phyloP scores from a whole-genome alignment of 2,113 vertebrate genomes.

The Petrocephalus microphthalmus region DNA sequence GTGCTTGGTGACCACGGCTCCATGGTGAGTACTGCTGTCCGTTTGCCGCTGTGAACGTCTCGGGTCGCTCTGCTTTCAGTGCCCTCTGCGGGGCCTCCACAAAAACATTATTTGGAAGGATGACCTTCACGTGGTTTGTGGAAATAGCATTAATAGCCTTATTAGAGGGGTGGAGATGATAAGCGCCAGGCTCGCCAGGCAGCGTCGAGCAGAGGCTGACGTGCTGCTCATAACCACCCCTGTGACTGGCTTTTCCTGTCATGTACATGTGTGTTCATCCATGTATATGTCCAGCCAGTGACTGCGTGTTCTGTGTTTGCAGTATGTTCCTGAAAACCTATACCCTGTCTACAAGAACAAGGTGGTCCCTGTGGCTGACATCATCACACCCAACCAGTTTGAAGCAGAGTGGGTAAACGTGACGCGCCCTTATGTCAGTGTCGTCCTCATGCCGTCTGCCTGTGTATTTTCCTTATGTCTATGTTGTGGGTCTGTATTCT shows the following conservation, averaged over 20 bases:
- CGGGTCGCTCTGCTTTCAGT: too few species aligned
- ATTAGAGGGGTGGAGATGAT: background rate
- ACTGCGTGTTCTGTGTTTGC: constrained; percentile 24
- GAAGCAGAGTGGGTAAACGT: constrained; percentile 89
- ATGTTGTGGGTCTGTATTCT: background rate
- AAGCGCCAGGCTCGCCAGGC: background rate
- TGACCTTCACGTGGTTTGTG: background rate
- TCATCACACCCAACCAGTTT: constrained; percentile 98
- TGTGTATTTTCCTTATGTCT: background rate
- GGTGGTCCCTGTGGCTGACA: constrained; percentile 90
- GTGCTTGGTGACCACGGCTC: constrained; percentile 95
- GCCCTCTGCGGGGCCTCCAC: background rate
- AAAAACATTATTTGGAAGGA: background rate
- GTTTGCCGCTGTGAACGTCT: background rate
- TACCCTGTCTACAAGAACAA: constrained; percentile 89
- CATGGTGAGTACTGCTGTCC: constrained; percentile 74
- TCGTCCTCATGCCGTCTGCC: background rate
- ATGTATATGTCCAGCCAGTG: background rate
- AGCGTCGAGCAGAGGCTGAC: background rate
- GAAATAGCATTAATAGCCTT: background rate
- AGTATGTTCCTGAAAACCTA: constrained; percentile 93
- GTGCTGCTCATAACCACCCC: background rate
- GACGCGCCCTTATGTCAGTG: background rate
- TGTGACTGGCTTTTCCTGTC: background rate
- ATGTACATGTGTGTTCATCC: background rate